A percentile compares a stretch with the other conserved stretches of the same genome.
phyloP scores from a whole-genome alignment of 2,888 invertebrate species.

The Hermaeophaga mercurialis region DNA sequence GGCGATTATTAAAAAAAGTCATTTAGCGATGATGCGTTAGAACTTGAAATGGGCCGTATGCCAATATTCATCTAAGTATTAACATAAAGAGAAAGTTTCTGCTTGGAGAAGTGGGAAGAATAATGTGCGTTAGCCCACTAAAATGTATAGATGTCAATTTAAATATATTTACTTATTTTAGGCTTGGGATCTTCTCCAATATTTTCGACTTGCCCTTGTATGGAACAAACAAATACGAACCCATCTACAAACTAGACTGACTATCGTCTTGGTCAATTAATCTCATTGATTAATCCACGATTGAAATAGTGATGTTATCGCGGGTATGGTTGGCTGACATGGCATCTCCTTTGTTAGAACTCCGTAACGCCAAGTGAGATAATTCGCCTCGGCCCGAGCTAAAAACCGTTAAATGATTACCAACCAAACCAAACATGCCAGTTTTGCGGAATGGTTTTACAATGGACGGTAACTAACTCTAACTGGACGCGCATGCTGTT shows the following conservation, averaged over 20 bases:
- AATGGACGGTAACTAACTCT: neutral
- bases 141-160: too few relatives aligned
- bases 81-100: too few relatives aligned
- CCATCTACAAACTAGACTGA: constrained; percentile 39
- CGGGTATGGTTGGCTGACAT: constrained; percentile 24
- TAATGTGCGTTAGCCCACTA: too few relatives aligned
- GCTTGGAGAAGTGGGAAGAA: too few relatives aligned
- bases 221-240: constrained; percentile 25
- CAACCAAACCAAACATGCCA: constrained; percentile 1
- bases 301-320: constrained; percentile 35
- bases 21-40: too few relatives aligned
- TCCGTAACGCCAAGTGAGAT: constrained; percentile 19
- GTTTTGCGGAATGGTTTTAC: constrained; percentile 2
- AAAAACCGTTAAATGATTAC: constrained; percentile 15
- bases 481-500: neutral
- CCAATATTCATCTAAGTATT: too few relatives aligned
- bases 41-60: too few relatives aligned
- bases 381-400: constrained; percentile 13
- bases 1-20: too few relatives aligned
- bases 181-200: too few relatives aligned
- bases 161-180: too few relatives aligned
- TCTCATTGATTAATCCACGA: constrained; percentile 39
- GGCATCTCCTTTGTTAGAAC: constrained; percentile 34
- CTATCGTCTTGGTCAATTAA: constrained; percentile 42
- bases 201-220: too few relatives aligned